Evolutionary conservation across 2,888 invertebrate genomes (phyloP).

Genomic region (Tetragnatha montana): DNA sequence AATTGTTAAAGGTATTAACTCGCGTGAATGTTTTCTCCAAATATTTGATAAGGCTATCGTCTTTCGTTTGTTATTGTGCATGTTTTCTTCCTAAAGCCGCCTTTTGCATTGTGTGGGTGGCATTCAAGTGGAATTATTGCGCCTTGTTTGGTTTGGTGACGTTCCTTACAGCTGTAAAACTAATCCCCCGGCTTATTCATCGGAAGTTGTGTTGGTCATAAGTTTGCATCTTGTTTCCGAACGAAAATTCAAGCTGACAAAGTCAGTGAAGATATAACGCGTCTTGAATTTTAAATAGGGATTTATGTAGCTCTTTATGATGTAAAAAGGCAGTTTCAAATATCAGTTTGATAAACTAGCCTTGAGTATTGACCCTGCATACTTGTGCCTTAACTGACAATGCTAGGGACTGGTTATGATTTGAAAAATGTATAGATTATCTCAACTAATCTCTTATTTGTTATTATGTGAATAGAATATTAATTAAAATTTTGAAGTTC

Average conservation of each 20-base stretch:
- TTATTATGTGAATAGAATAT: too few species aligned
- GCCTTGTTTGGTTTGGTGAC: slow-evolving; percentile 6
- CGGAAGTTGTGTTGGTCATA: background rate
- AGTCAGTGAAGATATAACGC: background rate
- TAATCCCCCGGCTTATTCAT: background rate
- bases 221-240: background rate
- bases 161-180: background rate
- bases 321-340: too few species aligned
- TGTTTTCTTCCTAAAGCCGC: slow-evolving; percentile 1
- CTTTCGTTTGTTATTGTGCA: slow-evolving; percentile 8
- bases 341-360: too few species aligned
- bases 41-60: background rate
- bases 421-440: too few species aligned
- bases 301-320: too few species aligned
- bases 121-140: slow-evolving; percentile 7
- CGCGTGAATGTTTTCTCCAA: slow-evolving; percentile 3
- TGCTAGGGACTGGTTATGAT: too few species aligned
- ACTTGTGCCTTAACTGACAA: too few species aligned
- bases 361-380: too few species aligned
- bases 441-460: too few species aligned
- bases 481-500: too few species aligned
- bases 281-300: background rate
- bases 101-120: slow-evolving; percentile 16
- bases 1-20: slow-evolving; percentile 18
- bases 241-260: background rate